A percentile compares a stretch with the other conserved stretches of the same genome.
Conservation (phyloP, 2,888 invertebrate species). For the Sarcophaga caerulescens region DNA sequence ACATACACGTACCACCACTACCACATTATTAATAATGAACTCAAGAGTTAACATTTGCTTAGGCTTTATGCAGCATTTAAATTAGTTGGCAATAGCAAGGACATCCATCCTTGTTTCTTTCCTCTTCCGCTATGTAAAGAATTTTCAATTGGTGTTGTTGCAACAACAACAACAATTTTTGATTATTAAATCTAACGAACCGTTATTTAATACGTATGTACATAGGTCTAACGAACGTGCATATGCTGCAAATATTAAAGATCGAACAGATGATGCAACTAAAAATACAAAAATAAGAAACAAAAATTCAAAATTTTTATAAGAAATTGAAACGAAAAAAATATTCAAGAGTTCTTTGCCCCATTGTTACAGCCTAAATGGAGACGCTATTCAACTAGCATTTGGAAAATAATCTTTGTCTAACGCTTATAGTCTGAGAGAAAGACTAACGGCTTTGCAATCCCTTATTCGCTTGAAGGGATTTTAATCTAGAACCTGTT, state of each 20-base stretch:
- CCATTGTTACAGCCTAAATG: no score
- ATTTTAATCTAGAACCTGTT: no score
- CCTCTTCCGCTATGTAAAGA: not conserved
- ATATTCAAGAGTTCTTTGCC: not conserved
- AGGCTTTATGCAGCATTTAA: conserved; percentile 47
- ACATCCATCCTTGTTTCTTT: not conserved
- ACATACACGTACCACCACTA: not conserved
- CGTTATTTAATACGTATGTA: not conserved
- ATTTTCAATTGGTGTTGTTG: not conserved
- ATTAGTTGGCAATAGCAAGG: conserved; percentile 38
- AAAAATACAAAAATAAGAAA: no score
- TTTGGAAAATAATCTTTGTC: no score
- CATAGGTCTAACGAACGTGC: not conserved
- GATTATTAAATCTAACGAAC: conserved; percentile 62
- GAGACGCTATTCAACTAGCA: no score
- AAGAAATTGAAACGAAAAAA: not conserved
- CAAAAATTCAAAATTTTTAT: not conserved
- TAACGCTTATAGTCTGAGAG: no score
- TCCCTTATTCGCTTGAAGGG: no score
- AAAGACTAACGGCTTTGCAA: no score
- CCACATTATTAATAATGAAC: conserved; percentile 21
- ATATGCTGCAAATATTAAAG: conserved; percentile 15
- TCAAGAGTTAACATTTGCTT: conserved; percentile 41
- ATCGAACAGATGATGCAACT: not conserved
- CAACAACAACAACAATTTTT: conserved; percentile 28